Evolutionary conservation across 2,113 vertebrate species (phyloP), one percentile per base, ranked within the genome.

Genomic region (Girardinichthys multiradiatus): DNA sequence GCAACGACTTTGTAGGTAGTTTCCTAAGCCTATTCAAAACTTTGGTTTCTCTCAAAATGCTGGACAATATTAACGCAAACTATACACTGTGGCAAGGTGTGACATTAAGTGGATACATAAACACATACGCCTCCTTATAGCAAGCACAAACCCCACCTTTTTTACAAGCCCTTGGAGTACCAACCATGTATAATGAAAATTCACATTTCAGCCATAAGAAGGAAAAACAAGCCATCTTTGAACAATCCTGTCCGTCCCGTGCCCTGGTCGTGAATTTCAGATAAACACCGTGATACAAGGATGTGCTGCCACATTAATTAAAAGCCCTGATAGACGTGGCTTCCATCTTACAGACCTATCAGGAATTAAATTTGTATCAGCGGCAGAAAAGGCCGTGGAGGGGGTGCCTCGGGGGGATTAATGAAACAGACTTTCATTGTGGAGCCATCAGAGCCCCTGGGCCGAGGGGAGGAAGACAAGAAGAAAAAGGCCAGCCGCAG

Each of bases 361-460:
- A 89, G 89, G 89, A 91, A 93, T 92, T 90, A 93, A 91, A 94
- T 93, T 92, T 92, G 88, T 91, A 94, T 92, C 86, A 86, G 91
- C 87, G 64, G 87, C 87, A 86, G 88, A 91, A 92, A 92, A 90
- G 93, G 90, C 91, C 90, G 86, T 91, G 71, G 89, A 85, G 87
- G 87, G 60, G 85, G 79, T 89, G 91, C 92, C 93, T 88, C 82
- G 72, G 90, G 93, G 93, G 92, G 89, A 92, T 92, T 93, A 91
- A 94, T 93, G 93, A 93, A 95, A 93, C 94, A 94, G 90, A 92
- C 94, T 95, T 94, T 93, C 82, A 91, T 86, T 84, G 89, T 86
- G 85, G 89, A 92, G 91, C 87, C 92, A 91, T 91, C 92, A 91
- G 90, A 91, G 90, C 86, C 72, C 70, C 60, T 64, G 74, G 90